A percentile compares a stretch with the other conserved stretches of the same genome.
Conservation (phyloP, 1,140 invertebrate genomes). For the Zaprionus capensis region DNA sequence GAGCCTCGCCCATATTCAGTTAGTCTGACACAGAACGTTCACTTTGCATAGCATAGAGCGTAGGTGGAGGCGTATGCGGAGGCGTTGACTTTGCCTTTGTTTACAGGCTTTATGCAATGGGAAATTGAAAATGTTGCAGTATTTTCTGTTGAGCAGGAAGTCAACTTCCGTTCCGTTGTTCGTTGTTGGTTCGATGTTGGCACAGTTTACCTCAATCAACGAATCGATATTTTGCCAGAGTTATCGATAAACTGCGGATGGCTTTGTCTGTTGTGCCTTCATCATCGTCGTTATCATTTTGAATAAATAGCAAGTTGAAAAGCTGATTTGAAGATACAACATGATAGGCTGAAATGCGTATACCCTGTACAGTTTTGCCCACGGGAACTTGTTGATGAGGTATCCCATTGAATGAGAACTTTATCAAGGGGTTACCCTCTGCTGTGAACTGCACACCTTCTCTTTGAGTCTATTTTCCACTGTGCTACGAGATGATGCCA, state of each 20-base stretch:
- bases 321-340: too few relatives aligned
- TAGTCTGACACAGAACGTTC: conserved; percentile 8
- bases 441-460: too few relatives aligned
- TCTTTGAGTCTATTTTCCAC: not conserved
- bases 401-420: too few relatives aligned
- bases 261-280: not conserved
- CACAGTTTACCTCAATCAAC: conserved; percentile 16
- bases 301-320: not conserved
- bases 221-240: conserved; percentile 1
- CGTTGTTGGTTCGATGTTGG: not conserved
- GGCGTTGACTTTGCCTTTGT: conserved; percentile 56
- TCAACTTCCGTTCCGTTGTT: conserved; percentile 26
- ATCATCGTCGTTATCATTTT: not conserved
- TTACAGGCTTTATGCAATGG: conserved; percentile 36
- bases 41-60: conserved; percentile 23
- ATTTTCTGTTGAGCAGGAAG: conserved; percentile 24
- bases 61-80: conserved; percentile 9
- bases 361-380: too few relatives aligned
- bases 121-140: conserved; percentile 61
- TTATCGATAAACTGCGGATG: not conserved
- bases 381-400: too few relatives aligned
- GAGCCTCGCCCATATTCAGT: conserved; percentile 11
- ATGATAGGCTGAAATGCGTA: too few relatives aligned
- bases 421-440: too few relatives aligned
- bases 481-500: not conserved